Base-by-base conservation (phyloP, 2,888 invertebrate genomes). In the Amblyteles armatorius region DNA sequence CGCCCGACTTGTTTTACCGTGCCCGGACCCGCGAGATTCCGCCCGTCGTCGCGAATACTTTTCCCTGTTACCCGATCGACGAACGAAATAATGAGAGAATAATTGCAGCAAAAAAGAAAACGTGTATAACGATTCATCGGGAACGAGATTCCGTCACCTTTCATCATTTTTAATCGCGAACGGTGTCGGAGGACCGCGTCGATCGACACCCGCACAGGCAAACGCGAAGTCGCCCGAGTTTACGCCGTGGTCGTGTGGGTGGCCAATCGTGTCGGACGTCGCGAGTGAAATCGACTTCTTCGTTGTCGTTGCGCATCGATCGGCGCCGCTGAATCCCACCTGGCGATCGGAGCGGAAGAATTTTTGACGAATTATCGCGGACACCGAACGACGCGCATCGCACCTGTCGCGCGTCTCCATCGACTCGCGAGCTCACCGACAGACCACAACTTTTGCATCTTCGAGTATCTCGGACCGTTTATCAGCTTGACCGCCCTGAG, bases 391-490 rank as follows among this genome's bases (percentile, higher is more conserved):
- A n/a, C 55, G 55, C 55, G 55, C 19, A 26, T 19, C 55, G 22
- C 7, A 55, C 55, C 2, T 19, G 7, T 55, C 55, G 55, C 55
- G 19, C 11, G 13, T 22, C 9, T 22, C 26, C 9, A 13, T 57
- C 57, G 57, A 57, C 5, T 22, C 26, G 57, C 26, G 33, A 67
- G 52, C 77, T 77, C 77, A 77, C 67, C 50, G 68, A 67, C 63
- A 68, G 52, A 48, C 36, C 50, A 52, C 67, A 77, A 68, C n/a
- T 11, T 48, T n/a, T 29, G 55, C 16, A 19, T 77, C 16, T 50
- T n/a, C 57, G 57, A 71, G 55, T 36, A 19, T 26, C 48, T 13
- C 22, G 57, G 60, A 26, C 4, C 11, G 22, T 4, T 22, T 55
- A 11, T 11, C 3, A 22, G 9, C 11, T 11, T 22, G 2, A 22